Conservation (phyloP, 2,888 invertebrate genomes). For the Ochropleura leucogaster region DNA sequence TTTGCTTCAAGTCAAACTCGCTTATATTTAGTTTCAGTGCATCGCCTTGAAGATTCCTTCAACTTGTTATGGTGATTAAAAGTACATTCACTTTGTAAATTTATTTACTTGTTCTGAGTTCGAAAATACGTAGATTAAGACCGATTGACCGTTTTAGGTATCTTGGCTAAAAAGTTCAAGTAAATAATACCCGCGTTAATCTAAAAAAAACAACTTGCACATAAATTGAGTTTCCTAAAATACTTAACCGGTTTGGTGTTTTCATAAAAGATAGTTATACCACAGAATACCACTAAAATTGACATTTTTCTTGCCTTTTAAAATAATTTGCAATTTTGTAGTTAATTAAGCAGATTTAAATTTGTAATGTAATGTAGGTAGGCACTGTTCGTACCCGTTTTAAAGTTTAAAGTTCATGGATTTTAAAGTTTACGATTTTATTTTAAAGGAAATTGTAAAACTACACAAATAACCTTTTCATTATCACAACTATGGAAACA, state of each 20-base stretch:
- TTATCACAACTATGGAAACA: background rate
- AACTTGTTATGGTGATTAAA: conserved; percentile 27
- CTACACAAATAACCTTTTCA: background rate
- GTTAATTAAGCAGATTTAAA: conserved; percentile 2
- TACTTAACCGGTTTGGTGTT: conserved; percentile 1
- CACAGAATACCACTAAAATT: conserved; percentile 9
- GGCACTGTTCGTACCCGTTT: conserved; percentile 5
- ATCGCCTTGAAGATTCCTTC: conserved; percentile 50
- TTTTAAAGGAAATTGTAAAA: background rate
- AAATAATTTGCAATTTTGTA: background rate
- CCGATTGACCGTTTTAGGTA: background rate
- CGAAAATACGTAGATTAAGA: background rate
- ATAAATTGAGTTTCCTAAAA: background rate
- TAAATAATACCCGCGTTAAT: conserved; percentile 1
- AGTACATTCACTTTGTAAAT: conserved; percentile 1
- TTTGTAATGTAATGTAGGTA: conserved; percentile 16
- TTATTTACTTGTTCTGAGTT: background rate
- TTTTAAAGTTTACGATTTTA: background rate
- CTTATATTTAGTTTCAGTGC: conserved; percentile 62
- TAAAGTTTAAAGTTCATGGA: background rate
- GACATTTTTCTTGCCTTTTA: background rate
- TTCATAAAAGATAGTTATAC: background rate
- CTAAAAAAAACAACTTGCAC: conserved; percentile 2
- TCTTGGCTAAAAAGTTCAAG: background rate
- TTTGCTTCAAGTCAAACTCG: conserved; percentile 36